Evolutionary conservation across 1,140 invertebrate species (phyloP).

Genomic region (Mizuhopecten yessoensis): DNA sequence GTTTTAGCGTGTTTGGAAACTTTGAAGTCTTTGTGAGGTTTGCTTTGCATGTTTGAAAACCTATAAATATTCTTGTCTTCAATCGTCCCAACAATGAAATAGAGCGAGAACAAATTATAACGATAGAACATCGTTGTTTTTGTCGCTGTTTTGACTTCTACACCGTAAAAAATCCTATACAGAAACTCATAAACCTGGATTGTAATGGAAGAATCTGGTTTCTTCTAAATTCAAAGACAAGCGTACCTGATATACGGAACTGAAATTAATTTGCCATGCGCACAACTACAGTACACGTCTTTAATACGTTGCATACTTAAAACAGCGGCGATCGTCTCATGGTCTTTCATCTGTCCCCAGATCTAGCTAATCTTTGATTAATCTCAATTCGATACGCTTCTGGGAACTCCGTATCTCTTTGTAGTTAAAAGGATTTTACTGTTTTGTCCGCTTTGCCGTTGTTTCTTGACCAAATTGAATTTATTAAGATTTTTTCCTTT

Average conservation of each 20-base stretch:
- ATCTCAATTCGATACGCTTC: constrained; percentile 32
- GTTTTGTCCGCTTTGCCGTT: background rate
- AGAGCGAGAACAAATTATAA: background rate
- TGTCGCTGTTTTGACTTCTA: background rate
- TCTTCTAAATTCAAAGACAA: constrained; percentile 16
- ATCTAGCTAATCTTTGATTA: background rate
- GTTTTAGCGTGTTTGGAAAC: background rate
- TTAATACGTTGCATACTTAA: background rate
- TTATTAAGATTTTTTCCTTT: background rate
- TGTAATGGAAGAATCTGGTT: background rate
- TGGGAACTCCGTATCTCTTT: background rate
- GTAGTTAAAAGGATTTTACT: constrained; percentile 24
- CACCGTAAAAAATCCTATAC: background rate
- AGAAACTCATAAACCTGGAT: background rate
- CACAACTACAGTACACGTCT: background rate
- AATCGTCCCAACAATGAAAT: background rate
- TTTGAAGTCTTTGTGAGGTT: background rate
- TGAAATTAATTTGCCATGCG: background rate
- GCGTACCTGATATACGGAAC: background rate
- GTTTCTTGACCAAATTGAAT: constrained; percentile 34
- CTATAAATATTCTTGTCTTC: background rate
- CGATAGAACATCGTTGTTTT: background rate
- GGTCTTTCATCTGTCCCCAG: background rate
- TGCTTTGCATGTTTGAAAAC: background rate
- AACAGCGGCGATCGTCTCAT: background rate